These are phyloP conservation scores for Drosophila pegasa DNA, from an alignment of 2,888 invertebrate genomes.

Conservation along the genomic window DNA sequence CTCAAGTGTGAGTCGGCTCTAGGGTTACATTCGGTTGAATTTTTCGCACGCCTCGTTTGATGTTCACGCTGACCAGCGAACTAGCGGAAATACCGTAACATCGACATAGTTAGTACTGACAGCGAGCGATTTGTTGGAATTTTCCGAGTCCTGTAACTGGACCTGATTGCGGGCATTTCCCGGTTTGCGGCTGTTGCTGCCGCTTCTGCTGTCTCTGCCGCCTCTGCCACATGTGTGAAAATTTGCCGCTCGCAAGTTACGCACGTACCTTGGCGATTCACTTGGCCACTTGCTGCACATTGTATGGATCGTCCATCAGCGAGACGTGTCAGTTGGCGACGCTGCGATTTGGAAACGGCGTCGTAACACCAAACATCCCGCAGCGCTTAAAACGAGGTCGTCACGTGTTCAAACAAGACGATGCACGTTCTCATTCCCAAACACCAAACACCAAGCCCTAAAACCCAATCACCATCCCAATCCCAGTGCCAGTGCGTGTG, in stretches of 20 bases:
- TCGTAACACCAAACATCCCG: conserved; percentile 56
- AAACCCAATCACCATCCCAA: conserved; percentile 10
- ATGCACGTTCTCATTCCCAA: conserved; percentile 29
- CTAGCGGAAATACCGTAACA: conserved; percentile 70
- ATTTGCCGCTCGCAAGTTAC: conserved; percentile 53
- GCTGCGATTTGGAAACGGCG: conserved; percentile 51
- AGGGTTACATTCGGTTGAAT: conserved; percentile 69
- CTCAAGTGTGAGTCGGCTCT: conserved; percentile 47
- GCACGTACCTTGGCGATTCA: conserved; percentile 40
- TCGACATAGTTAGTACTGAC: conserved; percentile 49
- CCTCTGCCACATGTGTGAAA: conserved; percentile 68
- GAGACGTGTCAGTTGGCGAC: conserved; percentile 61
- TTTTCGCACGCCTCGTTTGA: conserved; percentile 72
- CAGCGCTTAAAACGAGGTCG: conserved; percentile 69
- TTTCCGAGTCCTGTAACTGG: conserved; percentile 59
- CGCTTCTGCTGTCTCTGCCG: not conserved
- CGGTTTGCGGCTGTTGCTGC: conserved; percentile 9
- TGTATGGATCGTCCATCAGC: conserved; percentile 22
- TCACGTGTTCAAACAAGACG: conserved; percentile 76
- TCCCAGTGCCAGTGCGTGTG: conserved; percentile 38
- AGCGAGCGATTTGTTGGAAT: conserved; percentile 34
- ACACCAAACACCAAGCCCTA: conserved; percentile 13
- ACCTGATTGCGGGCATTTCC: conserved; percentile 62
- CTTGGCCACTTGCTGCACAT: conserved; percentile 48
- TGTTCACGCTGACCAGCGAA: conserved; percentile 49